phyloP scores from a whole-genome alignment of 2,113 vertebrate genomes.

The Siniperca knerii region DNA sequence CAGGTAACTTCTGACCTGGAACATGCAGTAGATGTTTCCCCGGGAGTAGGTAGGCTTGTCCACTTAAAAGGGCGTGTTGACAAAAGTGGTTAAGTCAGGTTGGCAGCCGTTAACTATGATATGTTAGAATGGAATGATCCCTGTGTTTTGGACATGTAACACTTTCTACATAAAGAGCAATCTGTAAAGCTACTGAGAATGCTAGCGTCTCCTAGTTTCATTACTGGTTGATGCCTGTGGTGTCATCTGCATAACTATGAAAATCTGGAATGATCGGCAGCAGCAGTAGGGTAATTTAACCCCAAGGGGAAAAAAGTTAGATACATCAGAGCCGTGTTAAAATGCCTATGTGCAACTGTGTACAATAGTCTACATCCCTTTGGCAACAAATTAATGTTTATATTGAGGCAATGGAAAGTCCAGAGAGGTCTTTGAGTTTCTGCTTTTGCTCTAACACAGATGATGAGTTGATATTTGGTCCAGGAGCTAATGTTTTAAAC shows the following conservation, averaged over 20 bases:
- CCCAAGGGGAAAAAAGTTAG: background rate
- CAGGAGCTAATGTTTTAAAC: background rate
- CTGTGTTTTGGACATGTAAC: background rate
- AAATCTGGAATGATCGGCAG: background rate
- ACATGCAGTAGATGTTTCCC: background rate
- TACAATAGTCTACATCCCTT: background rate
- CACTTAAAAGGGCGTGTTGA: background rate
- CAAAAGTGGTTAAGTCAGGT: background rate
- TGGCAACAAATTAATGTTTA: background rate
- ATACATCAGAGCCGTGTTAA: background rate
- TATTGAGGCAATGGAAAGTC: background rate
- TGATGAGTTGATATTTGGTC: background rate
- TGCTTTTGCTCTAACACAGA: background rate
- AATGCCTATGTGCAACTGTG: background rate
- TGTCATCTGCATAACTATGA: background rate
- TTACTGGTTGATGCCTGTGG: background rate
- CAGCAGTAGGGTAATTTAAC: background rate
- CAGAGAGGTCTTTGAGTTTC: background rate
- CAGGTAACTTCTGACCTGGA: slow-evolving; percentile 10
- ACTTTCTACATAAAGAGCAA: background rate
- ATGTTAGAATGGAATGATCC: background rate
- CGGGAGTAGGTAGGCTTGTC: background rate
- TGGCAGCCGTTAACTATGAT: background rate
- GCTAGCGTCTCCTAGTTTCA: background rate
- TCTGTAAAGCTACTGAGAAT: background rate